Conservation (phyloP, 2,797 vertebrate species). For the Lerista edwardsae region DNA sequence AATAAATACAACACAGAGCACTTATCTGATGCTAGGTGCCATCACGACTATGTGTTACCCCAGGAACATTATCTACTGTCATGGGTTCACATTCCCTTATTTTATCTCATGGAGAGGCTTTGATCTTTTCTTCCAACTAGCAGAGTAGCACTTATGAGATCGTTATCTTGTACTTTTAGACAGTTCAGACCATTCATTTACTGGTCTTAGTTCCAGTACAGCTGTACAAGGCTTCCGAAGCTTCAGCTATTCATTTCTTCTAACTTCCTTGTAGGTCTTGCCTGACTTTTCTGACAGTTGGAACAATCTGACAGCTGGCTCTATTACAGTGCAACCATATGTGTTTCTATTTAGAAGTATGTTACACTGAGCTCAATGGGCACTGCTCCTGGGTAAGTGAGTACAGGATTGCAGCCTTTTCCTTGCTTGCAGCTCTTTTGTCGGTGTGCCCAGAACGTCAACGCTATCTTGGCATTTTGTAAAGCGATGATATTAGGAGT, state of each 20-base stretch:
- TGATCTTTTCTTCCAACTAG: neutral
- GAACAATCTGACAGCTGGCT: no score
- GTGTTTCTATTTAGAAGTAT: no score
- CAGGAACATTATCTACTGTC: neutral
- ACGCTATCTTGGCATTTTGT: neutral
- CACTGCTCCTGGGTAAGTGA: no score
- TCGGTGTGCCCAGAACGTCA: neutral
- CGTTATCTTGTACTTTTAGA: slow-evolving; percentile 3
- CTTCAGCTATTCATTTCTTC: neutral
- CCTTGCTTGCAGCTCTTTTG: neutral
- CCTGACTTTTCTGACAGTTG: no score
- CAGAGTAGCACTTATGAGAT: neutral
- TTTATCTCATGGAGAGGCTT: neutral
- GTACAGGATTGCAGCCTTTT: no score
- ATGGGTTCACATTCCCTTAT: neutral
- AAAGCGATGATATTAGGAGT: neutral
- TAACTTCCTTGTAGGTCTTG: slow-evolving; percentile 13
- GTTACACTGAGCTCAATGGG: no score
- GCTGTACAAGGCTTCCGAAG: neutral
- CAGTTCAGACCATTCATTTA: accelerated
- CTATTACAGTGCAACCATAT: neutral
- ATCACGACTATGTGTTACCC: accelerated
- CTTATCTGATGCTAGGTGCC: neutral
- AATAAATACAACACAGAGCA: neutral
- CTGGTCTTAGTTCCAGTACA: neutral